Evolutionary conservation across 2,888 invertebrate species (phyloP).

Genomic region (Agonopterix arenella): DNA sequence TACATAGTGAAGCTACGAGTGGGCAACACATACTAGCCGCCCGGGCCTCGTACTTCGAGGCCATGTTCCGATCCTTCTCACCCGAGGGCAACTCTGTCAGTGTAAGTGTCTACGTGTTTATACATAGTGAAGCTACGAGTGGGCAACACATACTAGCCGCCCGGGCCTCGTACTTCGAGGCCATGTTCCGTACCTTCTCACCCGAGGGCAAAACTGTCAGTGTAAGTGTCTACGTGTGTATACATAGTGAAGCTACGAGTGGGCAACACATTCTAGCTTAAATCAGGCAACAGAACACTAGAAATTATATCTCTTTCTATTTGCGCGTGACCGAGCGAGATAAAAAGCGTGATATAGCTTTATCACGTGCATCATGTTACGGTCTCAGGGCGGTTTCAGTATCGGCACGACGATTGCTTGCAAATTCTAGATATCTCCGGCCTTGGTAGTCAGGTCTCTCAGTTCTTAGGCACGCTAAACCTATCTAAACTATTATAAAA

Average conservation of each 20-base stretch:
- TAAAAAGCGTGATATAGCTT: too few species aligned
- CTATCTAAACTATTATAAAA: too few species aligned
- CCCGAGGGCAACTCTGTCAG: slow-evolving; percentile 91
- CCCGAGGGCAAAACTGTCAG: slow-evolving; percentile 91
- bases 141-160: not conserved
- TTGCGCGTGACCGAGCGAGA: too few species aligned
- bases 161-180: slow-evolving; percentile 88
- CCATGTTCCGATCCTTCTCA: slow-evolving; percentile 96
- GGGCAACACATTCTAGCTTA: slow-evolving; percentile 86
- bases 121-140: not conserved
- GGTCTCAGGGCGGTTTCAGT: too few species aligned
- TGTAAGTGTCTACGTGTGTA: slow-evolving; percentile 66
- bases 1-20: slow-evolving; percentile 83
- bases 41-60: slow-evolving; percentile 95
- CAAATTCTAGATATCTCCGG: too few species aligned
- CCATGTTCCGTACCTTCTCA: slow-evolving; percentile 96
- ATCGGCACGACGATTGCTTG: too few species aligned
- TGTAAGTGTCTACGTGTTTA: slow-evolving; percentile 66
- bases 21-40: slow-evolving; percentile 90
- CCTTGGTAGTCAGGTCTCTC: too few species aligned
- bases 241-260: slow-evolving; percentile 83
- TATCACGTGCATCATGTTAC: too few species aligned
- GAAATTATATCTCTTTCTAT: too few species aligned
- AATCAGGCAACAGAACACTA: too few species aligned
- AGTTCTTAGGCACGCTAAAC: too few species aligned